A percentile compares a stretch with the other conserved stretches of the same genome.
Conservation (phyloP, 2,888 invertebrate genomes). For the Neoitamus cyanurus region DNA sequence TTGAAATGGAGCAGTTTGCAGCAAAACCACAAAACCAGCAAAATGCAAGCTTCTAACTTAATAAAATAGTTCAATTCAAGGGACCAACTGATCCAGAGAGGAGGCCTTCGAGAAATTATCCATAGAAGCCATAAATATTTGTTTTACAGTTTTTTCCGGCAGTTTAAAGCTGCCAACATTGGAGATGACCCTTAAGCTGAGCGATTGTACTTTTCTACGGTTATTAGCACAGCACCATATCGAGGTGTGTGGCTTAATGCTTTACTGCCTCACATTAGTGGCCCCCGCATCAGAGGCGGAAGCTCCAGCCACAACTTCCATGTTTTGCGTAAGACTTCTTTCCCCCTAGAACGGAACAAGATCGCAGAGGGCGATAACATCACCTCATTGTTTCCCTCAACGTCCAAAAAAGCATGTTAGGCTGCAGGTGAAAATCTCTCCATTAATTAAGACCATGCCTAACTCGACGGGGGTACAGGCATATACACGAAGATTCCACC, state of each 20-base stretch:
- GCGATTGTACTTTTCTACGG: constrained; percentile 7
- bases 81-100: not conserved
- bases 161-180: not conserved
- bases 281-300: not conserved
- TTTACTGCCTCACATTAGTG: not conserved
- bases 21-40: no score
- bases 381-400: constrained; percentile 42
- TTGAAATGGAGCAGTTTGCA: not conserved
- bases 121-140: not conserved
- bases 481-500: not conserved
- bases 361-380: constrained; percentile 39
- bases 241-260: not conserved
- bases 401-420: constrained; percentile 45
- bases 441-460: not conserved
- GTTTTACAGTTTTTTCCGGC: constrained; percentile 23
- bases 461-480: not conserved
- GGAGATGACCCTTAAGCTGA: constrained; percentile 11
- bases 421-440: not conserved
- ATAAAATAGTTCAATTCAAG: not conserved
- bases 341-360: constrained; percentile 25
- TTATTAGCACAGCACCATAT: not conserved
- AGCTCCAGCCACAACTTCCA: constrained; percentile 8
- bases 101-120: constrained; percentile 17
- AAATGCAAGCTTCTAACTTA: not conserved
- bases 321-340: constrained; percentile 15